A percentile compares a stretch with the other conserved stretches of the same genome.
Conservation (phyloP, 2,113 vertebrate genomes). For the Falco punctatus region DNA sequence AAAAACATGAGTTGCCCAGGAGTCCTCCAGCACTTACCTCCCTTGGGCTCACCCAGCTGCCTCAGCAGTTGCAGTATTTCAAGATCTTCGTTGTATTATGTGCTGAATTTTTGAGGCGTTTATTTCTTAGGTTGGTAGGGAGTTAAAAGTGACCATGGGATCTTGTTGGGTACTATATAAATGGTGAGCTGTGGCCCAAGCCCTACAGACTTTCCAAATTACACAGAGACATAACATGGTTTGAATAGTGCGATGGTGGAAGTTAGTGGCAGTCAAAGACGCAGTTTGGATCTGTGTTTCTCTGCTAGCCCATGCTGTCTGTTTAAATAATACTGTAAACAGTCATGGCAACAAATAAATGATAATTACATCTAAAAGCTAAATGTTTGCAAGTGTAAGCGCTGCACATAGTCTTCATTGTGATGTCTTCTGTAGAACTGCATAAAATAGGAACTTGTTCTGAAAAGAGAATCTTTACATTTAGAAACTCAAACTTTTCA, state of each 20-base stretch:
- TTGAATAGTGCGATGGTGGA: neutral
- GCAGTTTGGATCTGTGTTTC: neutral
- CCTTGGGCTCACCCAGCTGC: neutral
- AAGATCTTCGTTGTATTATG: neutral
- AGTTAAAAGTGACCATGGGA: fast-evolving
- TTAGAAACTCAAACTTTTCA: neutral
- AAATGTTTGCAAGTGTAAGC: neutral
- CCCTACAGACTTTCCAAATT: neutral
- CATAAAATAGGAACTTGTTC: fast-evolving
- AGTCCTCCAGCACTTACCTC: neutral
- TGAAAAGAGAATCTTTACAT: neutral
- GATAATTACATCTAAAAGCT: neutral
- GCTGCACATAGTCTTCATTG: fast-evolving
- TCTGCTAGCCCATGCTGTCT: neutral
- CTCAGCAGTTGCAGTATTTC: neutral
- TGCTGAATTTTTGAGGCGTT: neutral
- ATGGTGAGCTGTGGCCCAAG: neutral
- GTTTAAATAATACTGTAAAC: neutral
- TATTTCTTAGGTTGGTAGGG: neutral
- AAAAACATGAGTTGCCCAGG: neutral
- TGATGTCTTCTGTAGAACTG: neutral
- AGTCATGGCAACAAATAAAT: neutral
- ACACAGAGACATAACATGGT: fast-evolving
- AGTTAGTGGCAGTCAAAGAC: neutral
- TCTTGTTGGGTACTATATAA: neutral